A percentile compares a stretch with the other conserved stretches of the same genome.
Conservation (phyloP, 2,113 vertebrate genomes). For the Cochlearius cochlearius region DNA sequence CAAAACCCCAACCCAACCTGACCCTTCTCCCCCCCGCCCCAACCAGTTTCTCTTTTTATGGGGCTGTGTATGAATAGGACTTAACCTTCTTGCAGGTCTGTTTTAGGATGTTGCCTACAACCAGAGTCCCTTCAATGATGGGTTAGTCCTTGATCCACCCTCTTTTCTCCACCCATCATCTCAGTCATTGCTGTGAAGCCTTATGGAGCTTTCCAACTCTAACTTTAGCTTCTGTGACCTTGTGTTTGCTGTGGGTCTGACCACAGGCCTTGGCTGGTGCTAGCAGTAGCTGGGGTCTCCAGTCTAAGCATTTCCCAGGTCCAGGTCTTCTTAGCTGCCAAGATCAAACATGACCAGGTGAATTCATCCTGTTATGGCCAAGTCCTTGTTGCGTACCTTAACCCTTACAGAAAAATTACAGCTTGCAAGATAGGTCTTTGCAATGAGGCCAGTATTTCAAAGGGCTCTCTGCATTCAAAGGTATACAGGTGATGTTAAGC, state of each 20-base stretch:
- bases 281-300: background rate
- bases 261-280: background rate
- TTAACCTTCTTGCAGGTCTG: background rate
- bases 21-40: too few species aligned
- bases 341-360: background rate
- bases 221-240: background rate
- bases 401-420: background rate
- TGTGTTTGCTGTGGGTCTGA: background rate
- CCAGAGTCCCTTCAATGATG: background rate
- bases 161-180: background rate
- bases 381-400: background rate
- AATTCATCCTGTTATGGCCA: background rate
- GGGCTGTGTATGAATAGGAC: background rate
- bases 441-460: background rate
- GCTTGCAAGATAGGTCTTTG: background rate
- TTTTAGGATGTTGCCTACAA: background rate
- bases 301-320: background rate
- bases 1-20: too few species aligned
- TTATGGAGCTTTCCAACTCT: background rate
- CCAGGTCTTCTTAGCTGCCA: background rate
- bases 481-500: background rate
- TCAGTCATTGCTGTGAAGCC: background rate
- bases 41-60: background rate
- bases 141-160: too few species aligned
- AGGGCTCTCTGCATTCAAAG: background rate